A percentile compares a stretch with the other conserved stretches of the same genome.
phyloP scores from a whole-genome alignment of 2,113 vertebrate genomes.

The Cranoglanis bouderius region DNA sequence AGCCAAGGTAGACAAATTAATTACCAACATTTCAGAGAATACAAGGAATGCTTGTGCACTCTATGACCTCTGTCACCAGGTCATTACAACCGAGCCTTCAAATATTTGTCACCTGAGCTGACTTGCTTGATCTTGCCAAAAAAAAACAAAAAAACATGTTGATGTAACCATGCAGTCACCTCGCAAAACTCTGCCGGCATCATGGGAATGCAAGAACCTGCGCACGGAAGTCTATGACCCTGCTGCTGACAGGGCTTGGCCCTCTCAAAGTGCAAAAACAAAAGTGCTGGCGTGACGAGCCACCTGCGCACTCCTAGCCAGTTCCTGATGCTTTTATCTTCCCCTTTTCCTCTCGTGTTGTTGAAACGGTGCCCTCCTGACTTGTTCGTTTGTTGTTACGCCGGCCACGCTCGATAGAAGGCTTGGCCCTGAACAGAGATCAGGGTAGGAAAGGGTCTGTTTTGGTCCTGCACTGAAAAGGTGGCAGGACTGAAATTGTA shows the following conservation, averaged over 20 bases:
- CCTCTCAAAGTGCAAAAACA: conserved; percentile 37
- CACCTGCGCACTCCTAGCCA: neutral
- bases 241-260: conserved; percentile 10
- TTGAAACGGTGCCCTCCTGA: conserved; percentile 46
- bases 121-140: neutral
- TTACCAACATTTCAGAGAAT: neutral
- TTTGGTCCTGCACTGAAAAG: conserved; percentile 50
- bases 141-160: neutral
- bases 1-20: neutral
- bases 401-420: conserved; percentile 37
- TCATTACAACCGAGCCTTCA: neutral
- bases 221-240: conserved; percentile 38
- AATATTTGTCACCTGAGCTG: conserved; percentile 14
- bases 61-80: neutral
- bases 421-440: conserved; percentile 28
- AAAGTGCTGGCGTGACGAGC: conserved; percentile 14
- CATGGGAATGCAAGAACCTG: neutral
- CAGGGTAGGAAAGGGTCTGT: conserved; percentile 46
- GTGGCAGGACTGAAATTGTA: conserved; percentile 48
- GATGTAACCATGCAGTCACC: conserved; percentile 37
- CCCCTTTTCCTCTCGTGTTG: conserved; percentile 27
- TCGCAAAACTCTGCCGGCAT: conserved; percentile 28
- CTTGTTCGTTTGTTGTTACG: conserved; percentile 41
- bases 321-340: conserved; percentile 32
- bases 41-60: neutral